Evolutionary conservation across 2,113 vertebrate species (phyloP).

Genomic region (Sorex fumeus): DNA sequence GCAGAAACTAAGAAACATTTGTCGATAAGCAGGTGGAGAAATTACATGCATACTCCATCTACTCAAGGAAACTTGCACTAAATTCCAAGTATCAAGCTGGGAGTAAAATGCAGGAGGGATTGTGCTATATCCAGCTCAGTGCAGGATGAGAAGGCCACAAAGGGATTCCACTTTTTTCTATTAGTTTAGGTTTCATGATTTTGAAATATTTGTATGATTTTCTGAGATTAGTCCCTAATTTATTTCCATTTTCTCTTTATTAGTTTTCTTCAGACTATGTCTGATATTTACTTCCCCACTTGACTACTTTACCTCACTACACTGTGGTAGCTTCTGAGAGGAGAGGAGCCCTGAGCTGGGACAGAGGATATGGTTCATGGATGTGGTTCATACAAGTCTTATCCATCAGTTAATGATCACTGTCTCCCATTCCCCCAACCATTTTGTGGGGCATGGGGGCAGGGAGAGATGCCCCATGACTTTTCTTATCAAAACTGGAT

Average conservation of each 20-base stretch:
- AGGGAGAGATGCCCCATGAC: background rate
- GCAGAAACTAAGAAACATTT: background rate
- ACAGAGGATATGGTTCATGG: background rate
- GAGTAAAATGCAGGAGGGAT: background rate
- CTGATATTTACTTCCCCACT: slow-evolving; percentile 34
- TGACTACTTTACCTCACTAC: background rate
- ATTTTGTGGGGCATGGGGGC: background rate
- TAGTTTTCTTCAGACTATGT: background rate
- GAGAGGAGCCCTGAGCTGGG: background rate
- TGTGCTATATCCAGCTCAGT: background rate
- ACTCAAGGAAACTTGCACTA: background rate
- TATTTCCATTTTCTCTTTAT: slow-evolving; percentile 1
- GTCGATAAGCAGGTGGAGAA: background rate
- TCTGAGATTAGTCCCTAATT: background rate
- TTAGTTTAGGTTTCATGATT: slow-evolving; percentile 21
- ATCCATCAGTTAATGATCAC: background rate
- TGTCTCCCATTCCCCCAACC: background rate
- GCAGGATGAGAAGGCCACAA: background rate
- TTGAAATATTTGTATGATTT: background rate
- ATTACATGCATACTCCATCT: background rate
- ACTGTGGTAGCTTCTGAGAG: background rate
- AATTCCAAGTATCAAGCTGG: background rate
- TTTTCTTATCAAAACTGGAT: background rate
- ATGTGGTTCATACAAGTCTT: background rate
- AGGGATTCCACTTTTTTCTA: background rate